Base-by-base conservation (phyloP, 2,113 vertebrate species). In the Gadus chalcogrammus region DNA sequence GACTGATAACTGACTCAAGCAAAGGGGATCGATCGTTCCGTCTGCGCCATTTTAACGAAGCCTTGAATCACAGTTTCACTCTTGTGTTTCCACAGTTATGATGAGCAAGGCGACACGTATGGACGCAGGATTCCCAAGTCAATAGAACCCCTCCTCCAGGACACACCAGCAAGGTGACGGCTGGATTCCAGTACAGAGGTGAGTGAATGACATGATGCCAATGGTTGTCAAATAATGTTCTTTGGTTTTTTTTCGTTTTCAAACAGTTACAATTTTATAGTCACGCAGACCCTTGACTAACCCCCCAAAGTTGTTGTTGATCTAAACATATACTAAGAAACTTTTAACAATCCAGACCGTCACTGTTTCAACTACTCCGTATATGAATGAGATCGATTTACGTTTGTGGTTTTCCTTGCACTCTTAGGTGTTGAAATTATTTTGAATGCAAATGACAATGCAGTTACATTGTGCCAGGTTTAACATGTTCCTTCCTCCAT, bases 81-180 rank as follows among this genome's bases (percentile, higher is more conserved):
- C n/a, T 24, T 72, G 66, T 69, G 0, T 73, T 79, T 64, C 65
- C 75, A 16, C 71, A 98, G 95, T 38, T 98, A 94, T n/a, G 90
- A 97, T 79, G 92, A 93, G 52, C 61, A 53, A 92, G 4, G 27
- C 77, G 81, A 71, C n/a, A 78, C 64, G 3, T n/a, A 94, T 97
- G 92, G 94, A 97, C 20, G 13, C 15, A 0, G 92, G 89, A 16
- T 94, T 87, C 74, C 95, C 95, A 92, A 84, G 86, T 82, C 18
- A 27, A 88, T 93, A 77, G 74, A 76, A 9, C 31, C 79, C 0
- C 18, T 18, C 1, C 96, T 96, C 67, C 72, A 61, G 93, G 88
- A 68, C 84, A 94, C 74, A 78, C 65, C 38, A 80, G 71, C 48
- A 75, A 81, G 71, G 82, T 97, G 60, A 92, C 94, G 55, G 95